Conservation (phyloP, 2,888 invertebrate species). For the Clepsis dumicolana region DNA sequence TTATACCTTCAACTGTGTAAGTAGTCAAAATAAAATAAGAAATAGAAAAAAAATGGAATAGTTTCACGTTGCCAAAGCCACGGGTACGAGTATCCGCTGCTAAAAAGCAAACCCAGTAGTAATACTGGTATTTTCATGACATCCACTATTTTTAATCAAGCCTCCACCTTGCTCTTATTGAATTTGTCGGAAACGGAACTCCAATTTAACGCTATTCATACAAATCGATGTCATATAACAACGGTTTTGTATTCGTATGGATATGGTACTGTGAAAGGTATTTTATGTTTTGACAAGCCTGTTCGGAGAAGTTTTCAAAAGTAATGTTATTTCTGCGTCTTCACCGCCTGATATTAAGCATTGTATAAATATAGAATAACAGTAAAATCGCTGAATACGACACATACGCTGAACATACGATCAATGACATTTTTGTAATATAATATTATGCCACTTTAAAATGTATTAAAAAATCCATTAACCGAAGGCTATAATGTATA, state of each 20-base stretch:
- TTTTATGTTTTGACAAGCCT: conserved; percentile 18
- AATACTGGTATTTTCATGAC: conserved; percentile 44
- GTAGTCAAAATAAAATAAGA: not conserved
- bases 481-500: not conserved
- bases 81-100: conserved; percentile 12
- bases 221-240: conserved; percentile 24
- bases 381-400: not conserved
- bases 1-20: too few relatives aligned
- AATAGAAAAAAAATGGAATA: not conserved
- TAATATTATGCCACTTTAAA: not conserved
- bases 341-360: not conserved
- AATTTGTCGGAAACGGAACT: conserved; percentile 48
- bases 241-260: conserved; percentile 2
- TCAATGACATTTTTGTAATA: too few relatives aligned
- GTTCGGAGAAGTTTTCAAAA: not conserved
- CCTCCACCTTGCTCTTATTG: conserved; percentile 46
- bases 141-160: conserved; percentile 49
- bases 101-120: conserved; percentile 40
- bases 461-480: not conserved
- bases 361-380: conserved; percentile 2
- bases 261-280: conserved; percentile 7
- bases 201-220: conserved; percentile 47
- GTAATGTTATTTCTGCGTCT: conserved; percentile 5
- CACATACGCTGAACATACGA: too few relatives aligned
- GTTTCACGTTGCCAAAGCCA: not conserved